These are phyloP conservation scores for Montifringilla adamsi DNA, from an alignment of 2,113 vertebrate genomes.

Conservation along the genomic window DNA sequence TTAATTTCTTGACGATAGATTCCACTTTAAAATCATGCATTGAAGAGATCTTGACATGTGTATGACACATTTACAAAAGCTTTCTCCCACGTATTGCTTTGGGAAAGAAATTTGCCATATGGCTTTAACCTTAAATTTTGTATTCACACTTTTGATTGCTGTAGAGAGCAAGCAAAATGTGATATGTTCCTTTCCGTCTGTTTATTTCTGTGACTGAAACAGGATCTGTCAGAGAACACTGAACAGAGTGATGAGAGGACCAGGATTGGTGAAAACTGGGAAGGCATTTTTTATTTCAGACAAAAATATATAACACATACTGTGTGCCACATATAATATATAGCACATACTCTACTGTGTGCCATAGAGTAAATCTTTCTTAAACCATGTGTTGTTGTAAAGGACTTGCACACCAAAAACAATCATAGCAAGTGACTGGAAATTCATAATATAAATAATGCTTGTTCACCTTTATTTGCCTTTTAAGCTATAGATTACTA, in stretches of 20 bases:
- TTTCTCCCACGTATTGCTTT: background rate
- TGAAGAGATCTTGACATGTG: background rate
- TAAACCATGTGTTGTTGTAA: background rate
- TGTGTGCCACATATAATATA: background rate
- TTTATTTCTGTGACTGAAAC: background rate
- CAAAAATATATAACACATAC: background rate
- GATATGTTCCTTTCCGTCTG: background rate
- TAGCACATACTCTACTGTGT: background rate
- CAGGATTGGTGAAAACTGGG: background rate
- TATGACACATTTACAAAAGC: background rate
- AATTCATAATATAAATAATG: background rate
- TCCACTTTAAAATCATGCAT: background rate
- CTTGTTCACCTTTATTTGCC: background rate
- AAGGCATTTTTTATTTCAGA: background rate
- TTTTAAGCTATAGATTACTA: background rate
- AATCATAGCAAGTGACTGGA: background rate
- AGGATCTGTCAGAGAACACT: background rate
- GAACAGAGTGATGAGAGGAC: background rate
- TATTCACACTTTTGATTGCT: background rate
- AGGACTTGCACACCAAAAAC: background rate
- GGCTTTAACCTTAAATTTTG: background rate
- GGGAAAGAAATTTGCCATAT: background rate
- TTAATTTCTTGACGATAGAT: background rate
- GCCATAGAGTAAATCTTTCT: background rate
- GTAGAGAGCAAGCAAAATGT: conserved; percentile 6